Conservation (phyloP, 1,140 invertebrate genomes). For the Eufriesea mexicana region DNA sequence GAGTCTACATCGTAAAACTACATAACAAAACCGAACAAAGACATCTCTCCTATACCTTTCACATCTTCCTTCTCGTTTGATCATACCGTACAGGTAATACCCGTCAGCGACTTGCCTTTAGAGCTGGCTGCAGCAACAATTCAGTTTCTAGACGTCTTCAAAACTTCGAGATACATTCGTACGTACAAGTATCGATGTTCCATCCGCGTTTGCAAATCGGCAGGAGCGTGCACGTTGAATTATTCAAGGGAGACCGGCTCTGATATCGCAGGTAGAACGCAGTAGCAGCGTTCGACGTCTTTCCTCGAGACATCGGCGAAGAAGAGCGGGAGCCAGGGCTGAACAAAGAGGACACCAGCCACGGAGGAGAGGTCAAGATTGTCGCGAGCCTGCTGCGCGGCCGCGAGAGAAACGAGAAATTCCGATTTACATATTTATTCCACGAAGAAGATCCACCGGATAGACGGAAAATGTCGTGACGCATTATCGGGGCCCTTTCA, state of each 20-base stretch:
- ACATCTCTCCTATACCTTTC: no score
- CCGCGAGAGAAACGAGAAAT: constrained; percentile 46
- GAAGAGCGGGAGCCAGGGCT: neutral
- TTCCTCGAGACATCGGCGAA: constrained; percentile 45
- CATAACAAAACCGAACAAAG: no score
- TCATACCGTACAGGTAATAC: no score
- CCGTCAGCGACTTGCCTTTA: no score
- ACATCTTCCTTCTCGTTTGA: no score
- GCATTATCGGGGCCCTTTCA: constrained; percentile 48
- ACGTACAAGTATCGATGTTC: constrained; percentile 50
- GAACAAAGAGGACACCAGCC: constrained; percentile 22
- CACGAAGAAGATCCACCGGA: constrained; percentile 68
- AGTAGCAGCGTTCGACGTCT: constrained; percentile 63
- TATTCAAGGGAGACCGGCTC: constrained; percentile 57
- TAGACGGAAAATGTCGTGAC: constrained; percentile 71
- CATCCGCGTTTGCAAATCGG: constrained; percentile 57
- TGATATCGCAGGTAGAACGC: constrained; percentile 53
- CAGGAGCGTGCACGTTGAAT: constrained; percentile 62
- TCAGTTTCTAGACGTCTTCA: neutral
- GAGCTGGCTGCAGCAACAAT: neutral
- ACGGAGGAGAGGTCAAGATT: constrained; percentile 66
- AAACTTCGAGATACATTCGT: constrained; percentile 36
- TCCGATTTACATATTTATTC: constrained; percentile 74
- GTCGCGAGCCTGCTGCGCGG: constrained; percentile 43
- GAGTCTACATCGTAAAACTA: no score